A percentile compares a stretch with the other conserved stretches of the same genome.
phyloP scores from a whole-genome alignment of 2,888 invertebrate genomes.

The Stenichneumon culpator region DNA sequence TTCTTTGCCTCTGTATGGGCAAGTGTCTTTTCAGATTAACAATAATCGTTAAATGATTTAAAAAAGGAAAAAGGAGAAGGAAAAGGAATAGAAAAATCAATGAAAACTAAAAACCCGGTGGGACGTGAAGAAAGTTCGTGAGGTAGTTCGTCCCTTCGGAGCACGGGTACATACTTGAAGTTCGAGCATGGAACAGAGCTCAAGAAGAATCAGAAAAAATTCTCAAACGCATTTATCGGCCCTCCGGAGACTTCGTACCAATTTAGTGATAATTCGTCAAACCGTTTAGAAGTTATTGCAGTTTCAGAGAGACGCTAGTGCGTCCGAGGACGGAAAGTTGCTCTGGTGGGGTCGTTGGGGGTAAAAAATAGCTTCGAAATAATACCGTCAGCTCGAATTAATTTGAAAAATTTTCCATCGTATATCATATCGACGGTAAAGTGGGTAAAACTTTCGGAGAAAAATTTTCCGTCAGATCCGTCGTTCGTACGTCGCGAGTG shows the following conservation, averaged over 20 bases:
- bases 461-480: not conserved
- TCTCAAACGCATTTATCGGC: not conserved
- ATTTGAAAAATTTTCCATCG: not conserved
- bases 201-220: not conserved
- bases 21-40: not conserved
- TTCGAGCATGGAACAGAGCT: not conserved
- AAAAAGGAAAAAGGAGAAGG: no score
- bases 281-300: not conserved
- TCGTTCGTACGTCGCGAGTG: slow-evolving; percentile 31
- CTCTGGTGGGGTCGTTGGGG: not conserved
- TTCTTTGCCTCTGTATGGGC: not conserved
- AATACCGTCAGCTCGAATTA: not conserved
- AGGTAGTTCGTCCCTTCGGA: not conserved
- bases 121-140: not conserved
- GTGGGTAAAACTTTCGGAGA: not conserved
- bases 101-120: not conserved
- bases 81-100: no score
- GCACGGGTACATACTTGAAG: not conserved
- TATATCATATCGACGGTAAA: not conserved
- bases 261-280: not conserved
- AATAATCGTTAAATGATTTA: not conserved
- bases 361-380: not conserved
- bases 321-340: not conserved
- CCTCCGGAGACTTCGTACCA: not conserved
- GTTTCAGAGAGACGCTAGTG: not conserved